Evolutionary conservation across 2,797 vertebrate species (phyloP), one percentile per base, ranked within the genome.

Genomic region (Lithobates sylvaticus): DNA sequence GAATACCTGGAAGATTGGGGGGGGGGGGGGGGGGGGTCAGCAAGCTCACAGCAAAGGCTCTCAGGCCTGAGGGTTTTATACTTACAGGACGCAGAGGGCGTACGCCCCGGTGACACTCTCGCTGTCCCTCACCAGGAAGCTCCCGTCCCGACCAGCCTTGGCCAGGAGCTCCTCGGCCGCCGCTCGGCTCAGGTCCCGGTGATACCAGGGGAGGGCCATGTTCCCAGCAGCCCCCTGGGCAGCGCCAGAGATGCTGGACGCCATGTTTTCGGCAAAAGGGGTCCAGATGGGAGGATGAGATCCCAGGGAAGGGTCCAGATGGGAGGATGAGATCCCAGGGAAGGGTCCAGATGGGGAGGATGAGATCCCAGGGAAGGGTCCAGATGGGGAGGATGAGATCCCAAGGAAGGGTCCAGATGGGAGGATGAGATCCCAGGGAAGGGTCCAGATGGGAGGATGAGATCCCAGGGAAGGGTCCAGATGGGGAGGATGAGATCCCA

Each of bases 91-190:
- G 81, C 97, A 99, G 69, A 98, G 91, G 42, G 97, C 97, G 91
- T 96, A 98, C 91, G 97, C 97, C 54, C 97, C 97, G 91, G 89
- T 96, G 88, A 99, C 97, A 86, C 97, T 99, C 92, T 99, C 97
- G 87, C 97, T 98, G 94, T 99, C 97, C 91, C 97, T 96, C 90
- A 99, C 97, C 94, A 99, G 95, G 95, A 98, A 99, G 94, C 97
- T 97, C 86, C 97, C 97, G 90, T 98, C 97, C 69, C 96, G 94
- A 76, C 97, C 97, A 68, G 97, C 97, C 64, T 97, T 93, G 67
- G 97, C 97, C 88, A 99, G 93, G 86, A 97, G 93, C 92, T 99
- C 97, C 93, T 99, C 97, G 88, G 97, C 97, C 5, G 97, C 97
- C 0, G 97, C 97, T 76, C 97, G 97, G 93, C 97, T 99, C 91